A percentile compares a stretch with the other conserved stretches of the same genome.
Conservation (phyloP, 2,888 invertebrate genomes). For the Uloborus plumipes region DNA sequence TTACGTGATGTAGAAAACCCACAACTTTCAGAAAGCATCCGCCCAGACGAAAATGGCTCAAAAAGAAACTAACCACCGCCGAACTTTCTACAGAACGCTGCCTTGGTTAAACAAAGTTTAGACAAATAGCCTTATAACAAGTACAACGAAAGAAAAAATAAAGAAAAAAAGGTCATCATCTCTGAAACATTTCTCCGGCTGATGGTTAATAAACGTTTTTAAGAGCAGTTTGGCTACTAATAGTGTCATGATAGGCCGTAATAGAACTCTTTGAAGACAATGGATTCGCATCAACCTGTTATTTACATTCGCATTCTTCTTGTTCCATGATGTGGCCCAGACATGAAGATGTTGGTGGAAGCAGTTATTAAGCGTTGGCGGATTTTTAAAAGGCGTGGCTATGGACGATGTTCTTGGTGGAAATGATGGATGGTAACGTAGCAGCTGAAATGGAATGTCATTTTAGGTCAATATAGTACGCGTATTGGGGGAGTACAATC, state of each 20-base stretch:
- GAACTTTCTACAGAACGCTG: background rate
- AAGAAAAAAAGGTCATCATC: constrained; percentile 5
- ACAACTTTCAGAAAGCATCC: too few relatives aligned
- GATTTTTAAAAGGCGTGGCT: constrained; percentile 24
- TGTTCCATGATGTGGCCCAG: background rate
- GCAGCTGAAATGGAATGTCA: too few relatives aligned
- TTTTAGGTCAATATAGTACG: too few relatives aligned
- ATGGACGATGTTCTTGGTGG: background rate
- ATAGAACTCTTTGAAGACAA: constrained; percentile 19
- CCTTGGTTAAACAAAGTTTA: constrained; percentile 43
- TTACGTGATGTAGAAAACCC: too few relatives aligned
- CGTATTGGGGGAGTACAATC: too few relatives aligned
- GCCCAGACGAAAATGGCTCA: too few relatives aligned
- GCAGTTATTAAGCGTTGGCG: constrained; percentile 41
- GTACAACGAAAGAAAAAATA: constrained; percentile 2
- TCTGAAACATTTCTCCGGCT: too few relatives aligned
- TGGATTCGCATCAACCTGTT: constrained; percentile 41
- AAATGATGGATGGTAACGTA: too few relatives aligned
- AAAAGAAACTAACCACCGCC: too few relatives aligned
- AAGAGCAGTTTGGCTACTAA: too few relatives aligned
- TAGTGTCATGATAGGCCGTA: background rate
- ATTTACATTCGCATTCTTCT: background rate
- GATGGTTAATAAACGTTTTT: too few relatives aligned
- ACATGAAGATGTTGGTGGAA: constrained; percentile 19
- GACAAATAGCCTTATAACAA: constrained; percentile 48